These are phyloP conservation scores for Calcarius lapponicus DNA, from an alignment of 2,797 vertebrate species.

Conservation along the genomic window DNA sequence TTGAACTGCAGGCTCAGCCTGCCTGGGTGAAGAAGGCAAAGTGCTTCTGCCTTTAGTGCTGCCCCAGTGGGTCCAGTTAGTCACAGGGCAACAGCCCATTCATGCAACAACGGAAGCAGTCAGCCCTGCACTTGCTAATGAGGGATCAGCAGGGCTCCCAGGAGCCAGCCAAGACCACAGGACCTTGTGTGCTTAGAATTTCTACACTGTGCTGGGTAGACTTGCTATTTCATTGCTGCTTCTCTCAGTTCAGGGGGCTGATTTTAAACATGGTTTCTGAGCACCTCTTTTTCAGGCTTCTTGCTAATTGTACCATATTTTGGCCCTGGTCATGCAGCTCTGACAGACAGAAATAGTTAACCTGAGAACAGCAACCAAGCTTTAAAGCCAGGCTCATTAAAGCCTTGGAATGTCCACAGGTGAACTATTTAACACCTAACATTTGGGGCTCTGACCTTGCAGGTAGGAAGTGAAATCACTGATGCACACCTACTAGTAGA, in stretches of 20 bases:
- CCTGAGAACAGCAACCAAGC: not conserved
- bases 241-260: not conserved
- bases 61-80: not conserved
- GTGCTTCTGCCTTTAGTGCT: slow-evolving; percentile 9
- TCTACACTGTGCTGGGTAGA: not conserved
- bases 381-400: not conserved
- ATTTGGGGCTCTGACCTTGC: not conserved
- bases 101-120: not conserved
- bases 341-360: not conserved
- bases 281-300: not conserved
- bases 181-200: not conserved
- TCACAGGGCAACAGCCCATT: not conserved
- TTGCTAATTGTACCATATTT: not conserved
- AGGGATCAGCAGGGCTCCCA: not conserved
- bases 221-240: not conserved
- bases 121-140: not conserved
- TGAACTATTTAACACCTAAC: not conserved
- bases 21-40: not conserved
- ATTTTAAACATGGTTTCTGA: not conserved
- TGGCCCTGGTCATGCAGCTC: not conserved
- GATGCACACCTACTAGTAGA: not conserved
- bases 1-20: not conserved
- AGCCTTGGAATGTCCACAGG: not conserved
- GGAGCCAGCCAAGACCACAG: not conserved
- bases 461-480: not conserved